phyloP scores from a whole-genome alignment of 2,797 vertebrate species.

The Eupleurogrammus muticus region DNA sequence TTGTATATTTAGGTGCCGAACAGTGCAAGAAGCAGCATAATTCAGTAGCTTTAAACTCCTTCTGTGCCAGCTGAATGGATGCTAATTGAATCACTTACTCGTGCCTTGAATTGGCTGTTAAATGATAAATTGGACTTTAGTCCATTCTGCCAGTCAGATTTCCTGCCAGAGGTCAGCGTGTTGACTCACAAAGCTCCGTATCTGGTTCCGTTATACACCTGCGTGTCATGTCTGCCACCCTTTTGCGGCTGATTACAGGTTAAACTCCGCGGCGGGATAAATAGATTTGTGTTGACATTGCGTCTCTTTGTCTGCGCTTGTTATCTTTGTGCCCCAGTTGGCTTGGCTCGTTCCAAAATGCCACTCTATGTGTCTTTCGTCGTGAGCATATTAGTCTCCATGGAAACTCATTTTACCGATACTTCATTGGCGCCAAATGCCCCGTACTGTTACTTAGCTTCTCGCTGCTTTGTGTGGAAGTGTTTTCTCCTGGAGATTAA shows the following conservation, averaged over 20 bases:
- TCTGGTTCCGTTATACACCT: neutral
- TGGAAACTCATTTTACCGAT: conserved; percentile 78
- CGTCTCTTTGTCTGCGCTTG: conserved; percentile 66
- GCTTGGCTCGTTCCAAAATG: conserved; percentile 71
- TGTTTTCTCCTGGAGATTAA: conserved; percentile 73
- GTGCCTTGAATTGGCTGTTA: neutral
- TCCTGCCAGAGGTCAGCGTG: conserved; percentile 14
- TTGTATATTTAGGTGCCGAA: neutral
- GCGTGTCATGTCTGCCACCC: neutral
- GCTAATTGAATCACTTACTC: too few species aligned
- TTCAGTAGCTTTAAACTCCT: neutral
- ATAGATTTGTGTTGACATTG: conserved; percentile 47
- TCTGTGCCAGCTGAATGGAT: too few species aligned
- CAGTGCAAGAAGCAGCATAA: neutral
- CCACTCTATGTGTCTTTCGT: conserved; percentile 67
- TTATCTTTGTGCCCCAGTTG: conserved; percentile 72
- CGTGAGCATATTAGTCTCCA: conserved; percentile 77
- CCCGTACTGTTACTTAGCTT: conserved; percentile 66
- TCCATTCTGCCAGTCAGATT: neutral
- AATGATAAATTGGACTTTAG: conserved; percentile 17
- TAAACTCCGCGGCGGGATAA: conserved; percentile 33
- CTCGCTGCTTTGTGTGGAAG: conserved; percentile 70
- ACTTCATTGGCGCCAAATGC: conserved; percentile 74
- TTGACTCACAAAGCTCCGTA: conserved; percentile 6
- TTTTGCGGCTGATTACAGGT: conserved; percentile 48